Evolutionary conservation across 2,113 vertebrate genomes (phyloP), one percentile per base, ranked within the genome.

Genomic region (Camelus dromedarius): DNA sequence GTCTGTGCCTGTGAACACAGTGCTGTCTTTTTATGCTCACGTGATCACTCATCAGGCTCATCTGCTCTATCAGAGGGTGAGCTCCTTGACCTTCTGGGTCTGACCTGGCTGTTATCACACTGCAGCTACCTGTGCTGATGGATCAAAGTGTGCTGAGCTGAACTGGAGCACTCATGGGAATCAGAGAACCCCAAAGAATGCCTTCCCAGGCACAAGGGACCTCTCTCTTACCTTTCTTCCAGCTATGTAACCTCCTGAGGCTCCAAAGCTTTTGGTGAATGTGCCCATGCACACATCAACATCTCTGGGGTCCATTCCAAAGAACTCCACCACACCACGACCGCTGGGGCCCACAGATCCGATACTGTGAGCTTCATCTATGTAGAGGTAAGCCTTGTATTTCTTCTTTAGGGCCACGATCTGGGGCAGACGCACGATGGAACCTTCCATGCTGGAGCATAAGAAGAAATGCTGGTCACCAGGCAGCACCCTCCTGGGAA

Each of bases 301-400:
- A 13, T 99, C 99, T 0, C 95, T 91, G 12, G 99, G 99, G 91
- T 99, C 98, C 96, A 99, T 97, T 14, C 98, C 98, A 18, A 99
- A 99, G 93, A 99, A 99, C 19, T 99, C 99, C 9, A 99, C 98
- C 86, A 99, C 99, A 16, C 99, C 99, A 80, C 99, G 98, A 48
- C 99, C 99, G 0, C 99, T 98, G 0, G 98, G 91, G 2, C 99
- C 99, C 96, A 99, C 98, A 0, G 99, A 99, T 0, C 99, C 99
- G 3, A 99, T 99, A 95, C 99, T 99, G 98, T 99, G 99, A 48
- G 99, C 99, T 98, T 99, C 99, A 1, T 99, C 99, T 93, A 99
- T 94, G 98, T 99, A 99, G 98, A 99, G 98, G 95, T 99, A 99
- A 26, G 99, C 99, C 98, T 99, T 99, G 97, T 99, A 99, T 98